phyloP scores from a whole-genome alignment of 1,140 invertebrate species.

The Trichonephila clavipes region DNA sequence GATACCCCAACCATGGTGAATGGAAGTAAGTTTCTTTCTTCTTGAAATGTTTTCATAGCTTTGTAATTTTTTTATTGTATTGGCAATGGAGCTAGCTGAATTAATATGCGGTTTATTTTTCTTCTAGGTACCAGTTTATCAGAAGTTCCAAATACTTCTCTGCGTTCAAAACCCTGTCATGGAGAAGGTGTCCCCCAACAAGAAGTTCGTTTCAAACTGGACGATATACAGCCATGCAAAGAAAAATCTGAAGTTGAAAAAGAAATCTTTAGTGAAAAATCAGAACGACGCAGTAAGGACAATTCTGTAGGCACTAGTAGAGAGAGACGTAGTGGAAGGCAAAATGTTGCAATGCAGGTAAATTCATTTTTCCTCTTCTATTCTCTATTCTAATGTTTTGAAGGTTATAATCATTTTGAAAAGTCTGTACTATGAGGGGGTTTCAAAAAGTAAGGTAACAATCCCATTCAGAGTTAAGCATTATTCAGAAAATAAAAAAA shows the following conservation, averaged over 20 bases:
- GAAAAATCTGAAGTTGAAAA: constrained; percentile 14
- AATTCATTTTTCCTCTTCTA: background rate
- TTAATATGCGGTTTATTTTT: background rate
- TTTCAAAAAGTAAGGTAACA: too few relatives aligned
- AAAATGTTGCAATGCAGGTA: constrained; percentile 78
- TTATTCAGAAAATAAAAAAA: too few relatives aligned
- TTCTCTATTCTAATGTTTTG: background rate
- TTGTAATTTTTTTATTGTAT: background rate
- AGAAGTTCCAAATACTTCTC: constrained; percentile 15
- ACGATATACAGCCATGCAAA: constrained; percentile 42
- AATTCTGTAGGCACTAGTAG: background rate
- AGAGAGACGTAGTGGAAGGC: constrained; percentile 62
- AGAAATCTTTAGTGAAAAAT: constrained; percentile 37
- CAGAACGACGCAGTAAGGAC: constrained; percentile 61
- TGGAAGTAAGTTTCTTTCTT: constrained; percentile 37
- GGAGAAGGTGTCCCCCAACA: constrained; percentile 10
- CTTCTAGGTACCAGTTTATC: background rate
- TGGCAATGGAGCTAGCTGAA: background rate
- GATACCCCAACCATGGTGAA: constrained; percentile 8
- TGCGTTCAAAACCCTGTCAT: constrained; percentile 46
- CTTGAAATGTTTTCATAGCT: background rate
- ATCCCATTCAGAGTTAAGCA: too few relatives aligned
- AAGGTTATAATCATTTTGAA: too few relatives aligned
- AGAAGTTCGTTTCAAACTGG: constrained; percentile 75
- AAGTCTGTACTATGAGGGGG: too few relatives aligned